phyloP scores from a whole-genome alignment of 2,888 invertebrate species.

The Marronus borbonicus region DNA sequence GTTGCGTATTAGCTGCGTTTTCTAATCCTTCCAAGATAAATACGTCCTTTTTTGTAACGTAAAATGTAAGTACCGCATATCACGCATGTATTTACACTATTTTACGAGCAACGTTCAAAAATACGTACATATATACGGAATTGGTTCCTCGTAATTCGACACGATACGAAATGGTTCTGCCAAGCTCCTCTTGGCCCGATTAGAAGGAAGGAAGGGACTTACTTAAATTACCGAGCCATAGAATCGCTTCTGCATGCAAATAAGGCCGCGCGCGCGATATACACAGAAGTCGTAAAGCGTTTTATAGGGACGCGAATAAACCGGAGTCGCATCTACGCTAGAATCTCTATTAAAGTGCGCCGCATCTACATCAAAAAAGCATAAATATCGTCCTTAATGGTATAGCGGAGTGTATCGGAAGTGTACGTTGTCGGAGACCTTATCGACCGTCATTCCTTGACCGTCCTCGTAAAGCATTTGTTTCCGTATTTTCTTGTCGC shows the following conservation, averaged over 20 bases:
- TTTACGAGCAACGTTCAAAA: too few relatives aligned
- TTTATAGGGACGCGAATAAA: not conserved
- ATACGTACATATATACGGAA: too few relatives aligned
- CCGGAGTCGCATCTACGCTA: not conserved
- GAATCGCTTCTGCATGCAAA: conserved; percentile 13
- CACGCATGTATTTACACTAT: too few relatives aligned
- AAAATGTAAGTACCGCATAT: too few relatives aligned
- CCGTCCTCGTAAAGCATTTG: not conserved
- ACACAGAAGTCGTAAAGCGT: conserved; percentile 15
- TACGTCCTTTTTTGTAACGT: not conserved
- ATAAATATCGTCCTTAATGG: conserved; percentile 11
- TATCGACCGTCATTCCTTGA: not conserved
- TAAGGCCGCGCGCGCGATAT: not conserved
- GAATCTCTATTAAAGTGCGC: conserved; percentile 5
- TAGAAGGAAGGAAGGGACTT: not conserved
- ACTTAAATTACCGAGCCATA: not conserved
- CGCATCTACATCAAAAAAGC: conserved; percentile 9
- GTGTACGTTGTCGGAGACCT: not conserved
- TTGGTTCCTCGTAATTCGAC: too few relatives aligned
- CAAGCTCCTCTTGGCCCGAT: not conserved
- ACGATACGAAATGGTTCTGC: too few relatives aligned
- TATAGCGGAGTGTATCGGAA: not conserved
- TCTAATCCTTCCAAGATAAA: not conserved
- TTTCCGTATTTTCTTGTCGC: not conserved
- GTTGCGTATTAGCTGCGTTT: not conserved